Conservation (phyloP, 2,797 vertebrate genomes). For the Ptychadena robeensis region DNA sequence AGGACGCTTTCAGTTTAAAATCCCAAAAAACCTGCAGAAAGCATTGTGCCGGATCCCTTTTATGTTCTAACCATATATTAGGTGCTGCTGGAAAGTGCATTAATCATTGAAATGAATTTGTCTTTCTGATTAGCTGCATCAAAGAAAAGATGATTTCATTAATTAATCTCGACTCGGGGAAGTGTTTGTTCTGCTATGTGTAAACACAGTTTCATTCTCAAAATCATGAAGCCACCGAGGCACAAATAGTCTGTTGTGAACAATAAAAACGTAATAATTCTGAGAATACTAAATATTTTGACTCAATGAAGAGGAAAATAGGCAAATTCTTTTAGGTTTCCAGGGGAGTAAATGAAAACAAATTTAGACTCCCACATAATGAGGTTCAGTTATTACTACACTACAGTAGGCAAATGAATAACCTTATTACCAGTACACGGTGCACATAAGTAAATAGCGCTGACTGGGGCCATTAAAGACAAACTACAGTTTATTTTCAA, state of each 20-base stretch:
- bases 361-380: constrained; percentile 20
- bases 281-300: constrained; percentile 46
- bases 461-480: background rate
- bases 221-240: constrained; percentile 38
- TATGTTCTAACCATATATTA: constrained; percentile 15
- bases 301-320: constrained; percentile 51
- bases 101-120: constrained; percentile 44
- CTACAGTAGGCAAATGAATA: constrained; percentile 1
- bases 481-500: background rate
- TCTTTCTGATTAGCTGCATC: constrained; percentile 49
- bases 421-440: background rate
- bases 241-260: constrained; percentile 36
- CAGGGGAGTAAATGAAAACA: constrained; percentile 36
- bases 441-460: background rate
- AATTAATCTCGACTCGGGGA: constrained; percentile 36
- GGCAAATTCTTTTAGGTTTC: constrained; percentile 21
- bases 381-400: constrained; percentile 13
- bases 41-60: background rate
- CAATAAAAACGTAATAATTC: constrained; percentile 28
- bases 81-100: constrained; percentile 22
- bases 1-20: background rate
- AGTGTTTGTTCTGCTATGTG: constrained; percentile 50
- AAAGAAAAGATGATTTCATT: constrained; percentile 43
- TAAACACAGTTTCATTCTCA: constrained; percentile 46
- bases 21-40: background rate